These are phyloP conservation scores for Ophion ellenae DNA, from an alignment of 2,888 invertebrate genomes.

Conservation along the genomic window DNA sequence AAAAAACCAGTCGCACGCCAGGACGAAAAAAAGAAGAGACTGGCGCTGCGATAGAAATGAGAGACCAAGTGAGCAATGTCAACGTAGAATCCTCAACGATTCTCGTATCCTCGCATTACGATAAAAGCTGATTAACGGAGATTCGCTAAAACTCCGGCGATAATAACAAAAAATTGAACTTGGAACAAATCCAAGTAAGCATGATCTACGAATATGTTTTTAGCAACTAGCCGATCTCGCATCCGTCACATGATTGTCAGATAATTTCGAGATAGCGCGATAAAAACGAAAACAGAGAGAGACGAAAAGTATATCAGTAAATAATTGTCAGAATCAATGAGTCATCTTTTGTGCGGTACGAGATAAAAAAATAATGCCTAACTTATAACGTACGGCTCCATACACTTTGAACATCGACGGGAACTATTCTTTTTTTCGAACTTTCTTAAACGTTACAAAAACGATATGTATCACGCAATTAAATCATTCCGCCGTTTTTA, in stretches of 20 bases:
- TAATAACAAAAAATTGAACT: not conserved
- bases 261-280: constrained; percentile 29
- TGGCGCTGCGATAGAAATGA: constrained; percentile 6
- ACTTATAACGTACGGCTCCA: constrained; percentile 40
- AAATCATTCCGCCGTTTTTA: not conserved
- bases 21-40: constrained; percentile 5
- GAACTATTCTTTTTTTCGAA: constrained; percentile 14
- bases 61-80: constrained; percentile 13
- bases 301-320: not conserved
- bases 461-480: constrained; percentile 38
- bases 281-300: constrained; percentile 22
- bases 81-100: constrained; percentile 1
- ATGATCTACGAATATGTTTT: constrained; percentile 52
- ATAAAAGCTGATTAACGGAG: constrained; percentile 2
- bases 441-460: constrained; percentile 32
- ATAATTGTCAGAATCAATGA: constrained; percentile 2
- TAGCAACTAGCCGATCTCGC: constrained; percentile 56
- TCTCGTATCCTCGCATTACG: not conserved
- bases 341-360: constrained; percentile 27
- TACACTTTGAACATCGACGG: constrained; percentile 43
- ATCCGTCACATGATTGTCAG: constrained; percentile 45
- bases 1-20: constrained; percentile 1
- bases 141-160: not conserved
- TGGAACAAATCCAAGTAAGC: not conserved
- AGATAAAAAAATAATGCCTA: constrained; percentile 45